These are phyloP conservation scores for Stichopus chloronotus DNA, from an alignment of 35 echinoderm and acorn worm species.

Conservation along the genomic window DNA sequence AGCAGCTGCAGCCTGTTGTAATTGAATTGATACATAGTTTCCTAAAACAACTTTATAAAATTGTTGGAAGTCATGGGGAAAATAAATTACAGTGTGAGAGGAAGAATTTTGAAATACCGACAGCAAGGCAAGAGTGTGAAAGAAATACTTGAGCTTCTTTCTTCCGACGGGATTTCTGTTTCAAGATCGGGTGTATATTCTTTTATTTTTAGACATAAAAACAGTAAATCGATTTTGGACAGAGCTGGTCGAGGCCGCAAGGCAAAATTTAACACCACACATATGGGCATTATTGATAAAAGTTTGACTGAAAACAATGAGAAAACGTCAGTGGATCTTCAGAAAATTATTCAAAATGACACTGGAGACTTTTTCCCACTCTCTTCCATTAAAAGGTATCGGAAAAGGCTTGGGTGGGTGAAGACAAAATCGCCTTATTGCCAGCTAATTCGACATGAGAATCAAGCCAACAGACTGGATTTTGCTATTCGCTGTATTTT, in stretches of 20 bases:
- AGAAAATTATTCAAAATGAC: constrained; percentile 21
- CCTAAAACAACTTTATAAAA: not conserved
- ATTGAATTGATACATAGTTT: not conserved
- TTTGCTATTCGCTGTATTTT: constrained; percentile 12
- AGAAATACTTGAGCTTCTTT: constrained; percentile 6
- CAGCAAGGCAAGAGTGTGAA: not conserved
- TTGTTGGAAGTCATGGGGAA: not conserved
- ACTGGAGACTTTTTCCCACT: constrained; percentile 26
- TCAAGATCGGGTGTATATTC: constrained; percentile 21
- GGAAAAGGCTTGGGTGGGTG: no score
- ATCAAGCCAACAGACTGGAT: constrained; percentile 13
- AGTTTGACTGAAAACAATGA: not conserved
- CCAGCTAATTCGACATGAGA: constrained; percentile 41
- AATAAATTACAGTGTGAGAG: not conserved
- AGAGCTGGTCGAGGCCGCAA: constrained; percentile 22
- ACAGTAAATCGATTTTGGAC: constrained; percentile 13
- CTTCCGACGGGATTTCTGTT: constrained; percentile 13
- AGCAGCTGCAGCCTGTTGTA: not conserved
- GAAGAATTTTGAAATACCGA: constrained; percentile 25
- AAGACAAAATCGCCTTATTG: constrained; percentile 55
- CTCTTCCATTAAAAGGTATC: no score
- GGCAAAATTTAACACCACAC: constrained; percentile 4
- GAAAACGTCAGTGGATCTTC: constrained; percentile 25
- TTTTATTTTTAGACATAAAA: not conserved
- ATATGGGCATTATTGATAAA: not conserved